phyloP scores from a whole-genome alignment of 2,888 invertebrate species.

The Cremastinae sp. region DNA sequence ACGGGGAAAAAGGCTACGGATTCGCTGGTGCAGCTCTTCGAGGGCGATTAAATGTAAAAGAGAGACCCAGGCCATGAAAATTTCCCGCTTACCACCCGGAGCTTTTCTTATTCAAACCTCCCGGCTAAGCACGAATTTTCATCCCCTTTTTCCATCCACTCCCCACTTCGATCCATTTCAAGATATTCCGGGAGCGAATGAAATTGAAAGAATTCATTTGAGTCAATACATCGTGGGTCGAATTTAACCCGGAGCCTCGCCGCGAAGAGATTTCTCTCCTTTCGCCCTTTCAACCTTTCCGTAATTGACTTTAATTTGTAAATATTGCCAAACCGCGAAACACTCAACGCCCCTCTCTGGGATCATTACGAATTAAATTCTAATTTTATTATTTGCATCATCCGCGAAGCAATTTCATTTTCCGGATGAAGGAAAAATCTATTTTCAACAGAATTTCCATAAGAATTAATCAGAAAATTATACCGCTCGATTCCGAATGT shows the following conservation, averaged over 20 bases:
- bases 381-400: constrained; percentile 15
- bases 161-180: constrained; percentile 37
- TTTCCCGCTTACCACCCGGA: constrained; percentile 45
- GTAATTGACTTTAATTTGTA: constrained; percentile 69
- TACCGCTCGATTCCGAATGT: too few relatives aligned
- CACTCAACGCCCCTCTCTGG: constrained; percentile 54
- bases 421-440: too few relatives aligned
- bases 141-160: constrained; percentile 40
- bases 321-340: constrained; percentile 64
- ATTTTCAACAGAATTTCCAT: too few relatives aligned
- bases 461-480: too few relatives aligned
- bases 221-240: constrained; percentile 65
- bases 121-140: constrained; percentile 18
- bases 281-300: constrained; percentile 23
- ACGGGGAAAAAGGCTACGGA: background rate
- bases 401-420: background rate
- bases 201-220: constrained; percentile 60
- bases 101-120: constrained; percentile 54
- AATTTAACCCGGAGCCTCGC: constrained; percentile 29
- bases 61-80: constrained; percentile 22
- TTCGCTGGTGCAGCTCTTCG: constrained; percentile 47
- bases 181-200: constrained; percentile 24
- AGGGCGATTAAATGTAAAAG: constrained; percentile 71
- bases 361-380: constrained; percentile 39
- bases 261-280: constrained; percentile 10